A percentile compares a stretch with the other conserved stretches of the same genome.
Evolutionary conservation across 2,113 vertebrate species (phyloP).

Genomic region (Helogale parvula): DNA sequence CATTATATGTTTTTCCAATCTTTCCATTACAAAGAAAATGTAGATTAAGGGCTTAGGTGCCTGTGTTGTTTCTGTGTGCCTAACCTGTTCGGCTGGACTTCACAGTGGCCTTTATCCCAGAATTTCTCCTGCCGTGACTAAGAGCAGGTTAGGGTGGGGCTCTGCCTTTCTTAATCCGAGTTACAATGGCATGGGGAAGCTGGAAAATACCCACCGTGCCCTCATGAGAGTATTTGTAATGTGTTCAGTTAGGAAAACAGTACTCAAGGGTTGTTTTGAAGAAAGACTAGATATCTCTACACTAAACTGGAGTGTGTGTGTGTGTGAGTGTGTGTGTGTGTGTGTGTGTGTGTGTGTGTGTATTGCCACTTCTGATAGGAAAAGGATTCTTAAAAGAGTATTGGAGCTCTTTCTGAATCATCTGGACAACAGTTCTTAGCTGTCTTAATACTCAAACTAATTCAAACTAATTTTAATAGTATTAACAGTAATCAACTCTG

Average conservation of each 20-base stretch:
- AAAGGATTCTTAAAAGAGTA: not conserved
- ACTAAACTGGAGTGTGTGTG: not conserved
- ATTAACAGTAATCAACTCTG: not conserved
- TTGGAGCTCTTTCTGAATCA: not conserved
- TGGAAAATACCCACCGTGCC: slow-evolving; percentile 3
- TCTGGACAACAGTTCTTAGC: not conserved
- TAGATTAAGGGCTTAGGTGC: not conserved
- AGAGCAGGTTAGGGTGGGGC: not conserved
- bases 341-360: not conserved
- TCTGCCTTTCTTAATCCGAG: not conserved
- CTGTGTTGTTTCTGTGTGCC: not conserved
- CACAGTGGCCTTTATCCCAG: not conserved
- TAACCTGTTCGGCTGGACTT: not conserved
- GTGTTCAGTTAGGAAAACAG: not conserved
- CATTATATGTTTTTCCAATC: not conserved
- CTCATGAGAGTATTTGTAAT: not conserved
- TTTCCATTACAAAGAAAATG: not conserved
- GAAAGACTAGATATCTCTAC: not conserved
- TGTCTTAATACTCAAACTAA: slow-evolving; percentile 4
- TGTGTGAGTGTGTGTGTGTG: not conserved
- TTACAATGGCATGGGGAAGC: slow-evolving; percentile 1
- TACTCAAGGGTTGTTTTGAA: not conserved
- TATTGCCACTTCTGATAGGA: not conserved
- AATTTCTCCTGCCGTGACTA: slow-evolving; percentile 8
- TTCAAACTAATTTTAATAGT: slow-evolving; percentile 37